These are phyloP conservation scores for Acanthurus lineatus DNA, from an alignment of 2,797 vertebrate species.

Conservation along the genomic window DNA sequence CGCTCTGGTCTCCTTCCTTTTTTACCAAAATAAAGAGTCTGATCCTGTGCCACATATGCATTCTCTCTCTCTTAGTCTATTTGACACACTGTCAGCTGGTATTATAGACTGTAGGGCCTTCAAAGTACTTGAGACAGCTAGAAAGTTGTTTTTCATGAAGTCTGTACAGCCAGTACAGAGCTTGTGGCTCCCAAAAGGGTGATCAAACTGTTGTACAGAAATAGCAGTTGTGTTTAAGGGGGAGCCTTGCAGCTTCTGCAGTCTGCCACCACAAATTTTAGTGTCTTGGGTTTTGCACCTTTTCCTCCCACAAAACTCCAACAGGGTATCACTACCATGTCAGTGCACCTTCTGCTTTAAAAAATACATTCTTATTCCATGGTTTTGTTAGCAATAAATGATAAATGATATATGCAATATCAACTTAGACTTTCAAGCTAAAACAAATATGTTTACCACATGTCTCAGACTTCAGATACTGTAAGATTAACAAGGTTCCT, in stretches of 20 bases:
- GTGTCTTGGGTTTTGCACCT: conserved; percentile 8
- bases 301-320: no score
- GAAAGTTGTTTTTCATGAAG: conserved; percentile 12
- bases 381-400: no score
- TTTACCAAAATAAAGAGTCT: background rate
- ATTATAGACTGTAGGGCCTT: conserved; percentile 14
- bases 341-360: background rate
- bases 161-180: conserved; percentile 3
- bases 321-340: conserved; percentile 19
- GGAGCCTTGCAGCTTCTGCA: conserved; percentile 33
- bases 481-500: background rate
- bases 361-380: no score
- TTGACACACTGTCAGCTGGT: conserved; percentile 31
- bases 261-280: conserved; percentile 25
- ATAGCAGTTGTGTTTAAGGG: conserved; percentile 14
- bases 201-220: conserved; percentile 26
- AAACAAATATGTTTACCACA: background rate
- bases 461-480: background rate
- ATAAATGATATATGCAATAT: no score
- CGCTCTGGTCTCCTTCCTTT: background rate
- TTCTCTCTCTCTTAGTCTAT: conserved; percentile 1
- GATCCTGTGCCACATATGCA: background rate
- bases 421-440: no score
- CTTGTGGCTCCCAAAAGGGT: conserved; percentile 1
- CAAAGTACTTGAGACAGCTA: background rate